Conservation (phyloP, 2,113 vertebrate genomes). For the Bolborhynchus lineola region DNA sequence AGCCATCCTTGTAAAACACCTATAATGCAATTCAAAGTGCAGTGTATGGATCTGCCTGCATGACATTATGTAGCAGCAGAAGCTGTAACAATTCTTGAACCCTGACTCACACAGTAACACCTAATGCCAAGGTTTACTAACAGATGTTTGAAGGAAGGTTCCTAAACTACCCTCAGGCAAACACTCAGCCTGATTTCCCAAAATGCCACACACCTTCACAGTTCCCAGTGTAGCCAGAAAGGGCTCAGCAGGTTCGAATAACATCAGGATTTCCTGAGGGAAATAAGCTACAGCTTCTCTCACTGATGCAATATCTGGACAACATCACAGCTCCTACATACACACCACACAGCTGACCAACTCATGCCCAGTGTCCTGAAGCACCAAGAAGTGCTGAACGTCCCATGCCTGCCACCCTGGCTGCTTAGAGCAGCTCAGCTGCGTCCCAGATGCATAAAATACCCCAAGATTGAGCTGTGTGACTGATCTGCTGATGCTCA, state of each 20-base stretch:
- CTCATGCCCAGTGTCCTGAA: neutral
- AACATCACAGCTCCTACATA: neutral
- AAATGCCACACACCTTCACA: neutral
- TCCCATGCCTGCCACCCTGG: neutral
- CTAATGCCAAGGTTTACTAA: constrained; percentile 4
- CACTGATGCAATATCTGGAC: neutral
- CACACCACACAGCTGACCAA: accelerated
- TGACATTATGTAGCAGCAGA: neutral
- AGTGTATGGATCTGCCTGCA: neutral
- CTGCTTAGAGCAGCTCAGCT: neutral
- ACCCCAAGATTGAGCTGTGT: neutral
- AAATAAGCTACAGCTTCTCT: neutral
- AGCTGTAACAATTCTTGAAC: neutral
- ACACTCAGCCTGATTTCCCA: neutral
- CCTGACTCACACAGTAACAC: constrained; percentile 14
- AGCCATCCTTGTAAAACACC: neutral
- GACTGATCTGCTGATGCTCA: neutral
- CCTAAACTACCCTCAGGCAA: constrained; percentile 9
- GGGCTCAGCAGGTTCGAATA: neutral
- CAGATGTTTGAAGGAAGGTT: neutral
- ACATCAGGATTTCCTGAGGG: neutral
- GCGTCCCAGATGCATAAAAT: neutral
- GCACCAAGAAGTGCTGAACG: neutral
- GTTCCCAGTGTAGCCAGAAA: neutral
- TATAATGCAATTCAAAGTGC: neutral